Conservation (phyloP, 1,140 invertebrate genomes). For the Chelonus insularis region DNA sequence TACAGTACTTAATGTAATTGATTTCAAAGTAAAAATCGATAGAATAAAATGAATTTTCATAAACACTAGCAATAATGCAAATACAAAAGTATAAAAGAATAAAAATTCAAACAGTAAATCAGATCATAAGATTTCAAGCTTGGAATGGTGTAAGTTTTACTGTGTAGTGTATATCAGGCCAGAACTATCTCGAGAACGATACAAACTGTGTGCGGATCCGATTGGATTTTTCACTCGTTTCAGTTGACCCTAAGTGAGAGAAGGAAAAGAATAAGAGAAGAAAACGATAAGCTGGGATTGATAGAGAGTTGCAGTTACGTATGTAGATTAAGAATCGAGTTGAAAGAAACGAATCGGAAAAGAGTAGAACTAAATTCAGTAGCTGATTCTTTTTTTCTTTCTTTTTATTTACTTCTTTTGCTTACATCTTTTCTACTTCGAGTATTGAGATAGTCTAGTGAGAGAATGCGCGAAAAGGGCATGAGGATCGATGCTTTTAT, state of each 20-base stretch:
- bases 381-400: neutral
- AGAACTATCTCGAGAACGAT: constrained; percentile 24
- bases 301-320: constrained; percentile 22
- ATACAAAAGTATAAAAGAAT: too few relatives aligned
- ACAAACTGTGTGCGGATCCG: constrained; percentile 18
- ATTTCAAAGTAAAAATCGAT: too few relatives aligned
- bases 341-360: constrained; percentile 17
- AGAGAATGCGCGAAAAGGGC: constrained; percentile 12
- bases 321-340: constrained; percentile 31
- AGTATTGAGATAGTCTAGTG: constrained; percentile 21
- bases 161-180: neutral
- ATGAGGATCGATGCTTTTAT: constrained; percentile 34
- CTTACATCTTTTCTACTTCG: neutral
- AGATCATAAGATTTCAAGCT: too few relatives aligned
- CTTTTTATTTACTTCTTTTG: constrained; percentile 2
- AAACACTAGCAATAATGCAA: too few relatives aligned
- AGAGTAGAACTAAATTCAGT: constrained; percentile 7
- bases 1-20: too few relatives aligned
- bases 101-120: neutral
- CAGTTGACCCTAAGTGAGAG: constrained; percentile 27
- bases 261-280: constrained; percentile 5
- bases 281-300: constrained; percentile 11
- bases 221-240: constrained; percentile 25
- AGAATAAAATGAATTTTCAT: too few relatives aligned
- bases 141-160: too few relatives aligned